Conservation (phyloP, 2,113 vertebrate species). For the Gallinago jamesoni region DNA sequence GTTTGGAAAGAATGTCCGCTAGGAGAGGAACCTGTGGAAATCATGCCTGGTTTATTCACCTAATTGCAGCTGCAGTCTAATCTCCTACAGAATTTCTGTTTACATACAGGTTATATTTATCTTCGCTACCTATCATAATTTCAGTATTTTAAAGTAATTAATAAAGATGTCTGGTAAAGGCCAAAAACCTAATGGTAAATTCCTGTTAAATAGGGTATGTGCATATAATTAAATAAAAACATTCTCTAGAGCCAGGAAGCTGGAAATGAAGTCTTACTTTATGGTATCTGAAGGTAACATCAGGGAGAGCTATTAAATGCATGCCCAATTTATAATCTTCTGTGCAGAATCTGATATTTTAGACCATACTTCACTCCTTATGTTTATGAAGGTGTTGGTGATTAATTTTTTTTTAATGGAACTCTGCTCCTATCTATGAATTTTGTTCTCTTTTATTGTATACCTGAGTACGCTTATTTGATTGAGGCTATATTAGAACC, state of each 20-base stretch:
- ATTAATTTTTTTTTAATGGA: neutral
- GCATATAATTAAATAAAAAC: constrained; percentile 29
- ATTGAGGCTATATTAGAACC: neutral
- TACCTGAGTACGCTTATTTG: neutral
- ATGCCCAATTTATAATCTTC: neutral
- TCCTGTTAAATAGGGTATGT: neutral
- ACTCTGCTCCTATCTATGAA: neutral
- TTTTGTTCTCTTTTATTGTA: neutral
- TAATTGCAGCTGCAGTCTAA: neutral
- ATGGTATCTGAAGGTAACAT: neutral
- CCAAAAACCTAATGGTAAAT: neutral
- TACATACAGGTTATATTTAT: neutral
- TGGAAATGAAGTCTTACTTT: neutral
- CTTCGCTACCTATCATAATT: neutral
- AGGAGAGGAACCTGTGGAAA: neutral
- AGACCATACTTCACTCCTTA: neutral
- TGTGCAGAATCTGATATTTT: neutral
- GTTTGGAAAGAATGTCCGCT: neutral
- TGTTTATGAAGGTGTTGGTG: neutral
- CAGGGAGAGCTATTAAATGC: neutral
- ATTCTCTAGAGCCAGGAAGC: neutral
- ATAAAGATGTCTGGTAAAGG: neutral
- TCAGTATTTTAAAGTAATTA: neutral
- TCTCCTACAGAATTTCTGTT: neutral
- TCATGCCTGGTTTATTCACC: neutral